These are phyloP conservation scores for Montipora efflorescens DNA, from an alignment of 64 coral and sea anemone species.

Conservation along the genomic window DNA sequence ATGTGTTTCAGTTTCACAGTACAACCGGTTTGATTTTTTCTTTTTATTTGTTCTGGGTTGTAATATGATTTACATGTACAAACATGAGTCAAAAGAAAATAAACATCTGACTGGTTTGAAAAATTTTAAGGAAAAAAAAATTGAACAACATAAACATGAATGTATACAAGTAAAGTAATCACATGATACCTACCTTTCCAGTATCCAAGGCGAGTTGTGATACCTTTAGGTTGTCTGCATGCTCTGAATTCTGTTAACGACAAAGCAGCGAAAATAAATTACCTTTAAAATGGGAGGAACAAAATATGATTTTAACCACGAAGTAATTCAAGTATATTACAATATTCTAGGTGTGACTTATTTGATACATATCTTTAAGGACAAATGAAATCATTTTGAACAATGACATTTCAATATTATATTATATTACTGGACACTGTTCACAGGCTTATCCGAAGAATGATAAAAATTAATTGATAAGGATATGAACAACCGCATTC, in stretches of 20 bases:
- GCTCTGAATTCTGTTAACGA: slow-evolving; percentile 41
- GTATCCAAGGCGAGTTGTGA: slow-evolving; percentile 28
- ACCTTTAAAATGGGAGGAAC: neutral
- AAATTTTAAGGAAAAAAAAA: neutral
- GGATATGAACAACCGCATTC: no score
- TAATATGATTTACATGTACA: no score
- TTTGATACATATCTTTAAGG: neutral
- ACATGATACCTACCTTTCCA: slow-evolving; percentile 23
- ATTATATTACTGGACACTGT: no score
- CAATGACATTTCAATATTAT: no score
- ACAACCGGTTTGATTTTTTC: no score
- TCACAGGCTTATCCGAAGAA: no score
- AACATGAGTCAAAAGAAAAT: no score
- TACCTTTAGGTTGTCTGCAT: slow-evolving; percentile 32
- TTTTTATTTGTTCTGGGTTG: no score
- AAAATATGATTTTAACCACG: neutral
- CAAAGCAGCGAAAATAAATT: neutral
- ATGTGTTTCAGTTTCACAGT: no score
- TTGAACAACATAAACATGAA: neutral
- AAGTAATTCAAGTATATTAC: neutral
- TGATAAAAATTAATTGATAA: no score
- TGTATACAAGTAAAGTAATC: neutral
- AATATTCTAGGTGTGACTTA: neutral
- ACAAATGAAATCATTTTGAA: neutral
- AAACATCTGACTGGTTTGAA: no score